Percentiles rank a stretch among this genome's conserved stretches.
Evolutionary conservation across 2,113 vertebrate species (phyloP).

Genomic region (Archocentrus centrarchus): DNA sequence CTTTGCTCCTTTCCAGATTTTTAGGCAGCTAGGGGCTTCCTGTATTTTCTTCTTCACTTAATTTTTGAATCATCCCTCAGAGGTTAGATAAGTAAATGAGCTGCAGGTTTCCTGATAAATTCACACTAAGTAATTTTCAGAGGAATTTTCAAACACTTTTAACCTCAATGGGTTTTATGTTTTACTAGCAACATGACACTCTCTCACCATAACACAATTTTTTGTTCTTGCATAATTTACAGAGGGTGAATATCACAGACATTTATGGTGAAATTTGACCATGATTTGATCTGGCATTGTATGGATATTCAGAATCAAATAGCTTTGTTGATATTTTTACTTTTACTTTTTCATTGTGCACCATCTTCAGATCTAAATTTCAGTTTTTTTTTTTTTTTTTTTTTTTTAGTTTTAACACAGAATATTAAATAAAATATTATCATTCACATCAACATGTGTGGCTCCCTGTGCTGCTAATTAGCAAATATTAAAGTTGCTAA

Average conservation of each 20-base stretch:
- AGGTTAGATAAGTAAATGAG: background rate
- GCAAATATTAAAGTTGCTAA: background rate
- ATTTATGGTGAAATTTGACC: background rate
- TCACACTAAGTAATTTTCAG: background rate
- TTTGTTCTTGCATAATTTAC: background rate
- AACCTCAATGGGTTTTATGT: background rate
- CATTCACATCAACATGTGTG: background rate
- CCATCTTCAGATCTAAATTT: background rate
- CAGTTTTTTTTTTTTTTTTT: background rate
- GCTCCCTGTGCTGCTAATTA: background rate
- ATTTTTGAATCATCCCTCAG: background rate
- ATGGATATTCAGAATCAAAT: background rate
- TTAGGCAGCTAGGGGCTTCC: background rate
- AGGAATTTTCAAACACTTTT: background rate
- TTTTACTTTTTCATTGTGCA: background rate
- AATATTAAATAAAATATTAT: background rate
- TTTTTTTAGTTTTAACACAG: background rate
- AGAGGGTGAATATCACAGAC: background rate
- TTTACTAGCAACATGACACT: background rate
- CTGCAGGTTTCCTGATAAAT: background rate
- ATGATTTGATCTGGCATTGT: background rate
- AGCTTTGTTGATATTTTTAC: background rate
- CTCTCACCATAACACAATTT: background rate
- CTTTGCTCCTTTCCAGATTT: background rate
- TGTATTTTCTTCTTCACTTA: background rate